These are phyloP conservation scores for Nesometra sesokonis DNA, from an alignment of 35 echinoderm and acorn worm species.

Conservation along the genomic window DNA sequence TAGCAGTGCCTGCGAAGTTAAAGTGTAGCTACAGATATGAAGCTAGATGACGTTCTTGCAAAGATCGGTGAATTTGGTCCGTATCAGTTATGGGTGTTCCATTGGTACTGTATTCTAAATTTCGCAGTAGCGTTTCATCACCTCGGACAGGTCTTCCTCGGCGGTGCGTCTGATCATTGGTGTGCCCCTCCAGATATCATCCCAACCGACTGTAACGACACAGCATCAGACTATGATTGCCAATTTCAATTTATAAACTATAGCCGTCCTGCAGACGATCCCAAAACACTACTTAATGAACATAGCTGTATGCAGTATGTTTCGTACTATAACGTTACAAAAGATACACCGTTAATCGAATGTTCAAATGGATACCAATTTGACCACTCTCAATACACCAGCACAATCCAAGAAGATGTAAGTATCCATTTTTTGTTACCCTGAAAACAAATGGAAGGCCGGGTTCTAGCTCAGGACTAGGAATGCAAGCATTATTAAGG, in stretches of 20 bases:
- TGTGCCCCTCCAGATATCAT: not conserved
- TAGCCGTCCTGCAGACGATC: not conserved
- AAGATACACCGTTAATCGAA: not conserved
- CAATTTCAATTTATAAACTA: not conserved
- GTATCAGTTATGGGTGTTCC: constrained; percentile 9
- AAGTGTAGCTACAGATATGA: too few species aligned
- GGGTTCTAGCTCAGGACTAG: too few species aligned
- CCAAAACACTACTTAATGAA: not conserved
- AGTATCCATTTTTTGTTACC: not conserved
- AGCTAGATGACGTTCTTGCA: constrained; percentile 18
- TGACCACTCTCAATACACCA: not conserved
- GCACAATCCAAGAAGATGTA: not conserved
- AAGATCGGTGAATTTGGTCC: constrained; percentile 15
- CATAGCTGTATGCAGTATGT: not conserved
- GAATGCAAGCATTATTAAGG: too few species aligned
- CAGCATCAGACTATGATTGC: not conserved
- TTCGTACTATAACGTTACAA: not conserved
- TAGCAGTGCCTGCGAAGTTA: too few species aligned
- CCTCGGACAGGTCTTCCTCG: constrained; percentile 9
- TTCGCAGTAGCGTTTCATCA: constrained; percentile 6
- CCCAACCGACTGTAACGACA: not conserved
- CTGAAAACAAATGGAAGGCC: too few species aligned
- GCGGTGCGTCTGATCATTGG: constrained; percentile 17
- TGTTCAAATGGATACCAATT: not conserved
- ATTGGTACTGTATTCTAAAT: constrained; percentile 5